A percentile compares a stretch with the other conserved stretches of the same genome.
Conservation (phyloP, 2,113 vertebrate genomes). For the Gobio gobio region DNA sequence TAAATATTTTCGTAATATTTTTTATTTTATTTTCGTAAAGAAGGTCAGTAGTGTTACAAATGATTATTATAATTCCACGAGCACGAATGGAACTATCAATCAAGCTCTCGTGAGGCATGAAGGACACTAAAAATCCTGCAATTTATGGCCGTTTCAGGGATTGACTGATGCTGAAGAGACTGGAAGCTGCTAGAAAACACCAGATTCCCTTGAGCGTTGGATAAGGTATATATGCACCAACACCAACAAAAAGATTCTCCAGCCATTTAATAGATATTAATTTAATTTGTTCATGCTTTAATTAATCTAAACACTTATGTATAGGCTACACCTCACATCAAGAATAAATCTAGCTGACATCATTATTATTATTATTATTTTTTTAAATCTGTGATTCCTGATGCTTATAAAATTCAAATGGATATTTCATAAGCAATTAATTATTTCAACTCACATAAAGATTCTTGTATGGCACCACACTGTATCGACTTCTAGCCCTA, state of each 20-base stretch:
- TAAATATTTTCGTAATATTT: neutral
- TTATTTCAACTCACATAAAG: neutral
- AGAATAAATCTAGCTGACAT: neutral
- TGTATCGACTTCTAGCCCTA: neutral
- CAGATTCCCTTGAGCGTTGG: neutral
- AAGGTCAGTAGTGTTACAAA: neutral
- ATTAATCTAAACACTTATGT: neutral
- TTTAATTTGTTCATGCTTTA: neutral
- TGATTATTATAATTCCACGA: slow-evolving; percentile 14
- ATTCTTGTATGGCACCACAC: neutral
- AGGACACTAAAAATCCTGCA: neutral
- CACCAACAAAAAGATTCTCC: neutral
- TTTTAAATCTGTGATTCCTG: neutral
- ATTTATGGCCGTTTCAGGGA: slow-evolving; percentile 20
- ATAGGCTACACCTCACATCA: neutral
- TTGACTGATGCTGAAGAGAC: neutral
- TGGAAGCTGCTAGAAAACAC: neutral
- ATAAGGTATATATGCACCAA: slow-evolving; percentile 3
- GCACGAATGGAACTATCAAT: slow-evolving; percentile 4
- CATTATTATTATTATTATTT: too few relatives aligned
- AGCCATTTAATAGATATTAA: neutral
- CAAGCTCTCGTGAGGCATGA: neutral
- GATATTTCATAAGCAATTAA: neutral
- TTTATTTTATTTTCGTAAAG: neutral
- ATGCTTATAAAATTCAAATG: neutral